Evolutionary conservation across 1,140 invertebrate species (phyloP).

Genomic region (Monochamus saltuarius): DNA sequence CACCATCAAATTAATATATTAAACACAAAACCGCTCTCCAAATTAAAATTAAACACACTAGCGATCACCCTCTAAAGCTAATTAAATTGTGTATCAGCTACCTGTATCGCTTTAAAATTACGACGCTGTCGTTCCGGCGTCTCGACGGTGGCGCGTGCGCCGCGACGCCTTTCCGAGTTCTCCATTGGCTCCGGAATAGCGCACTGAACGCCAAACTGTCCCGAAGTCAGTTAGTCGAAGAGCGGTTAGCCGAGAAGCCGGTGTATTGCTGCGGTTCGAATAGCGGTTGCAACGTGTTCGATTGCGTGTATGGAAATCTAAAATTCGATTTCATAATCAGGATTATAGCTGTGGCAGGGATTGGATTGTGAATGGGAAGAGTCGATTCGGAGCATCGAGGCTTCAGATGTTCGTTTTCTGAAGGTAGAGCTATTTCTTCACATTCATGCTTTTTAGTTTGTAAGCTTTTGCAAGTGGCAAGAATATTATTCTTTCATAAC

Average conservation of each 20-base stretch:
- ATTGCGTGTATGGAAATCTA: too few relatives aligned
- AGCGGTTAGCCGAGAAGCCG: background rate
- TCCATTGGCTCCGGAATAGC: background rate
- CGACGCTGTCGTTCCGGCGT: constrained; percentile 9
- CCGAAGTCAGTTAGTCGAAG: constrained; percentile 3
- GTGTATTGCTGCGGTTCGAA: background rate
- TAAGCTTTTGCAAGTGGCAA: too few relatives aligned
- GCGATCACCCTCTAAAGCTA: constrained; percentile 1
- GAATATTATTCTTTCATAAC: too few relatives aligned
- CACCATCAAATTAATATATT: too few relatives aligned
- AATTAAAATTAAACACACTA: constrained; percentile 3
- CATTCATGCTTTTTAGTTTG: too few relatives aligned
- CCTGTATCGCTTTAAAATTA: constrained; percentile 13
- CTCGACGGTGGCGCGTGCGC: background rate
- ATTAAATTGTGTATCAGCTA: constrained; percentile 15
- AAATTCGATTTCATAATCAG: too few relatives aligned
- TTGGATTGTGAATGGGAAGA: too few relatives aligned
- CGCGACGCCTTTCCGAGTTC: constrained; percentile 1
- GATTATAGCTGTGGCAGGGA: too few relatives aligned
- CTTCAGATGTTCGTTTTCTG: too few relatives aligned
- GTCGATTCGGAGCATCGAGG: too few relatives aligned
- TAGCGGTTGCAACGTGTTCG: background rate
- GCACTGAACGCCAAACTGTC: background rate
- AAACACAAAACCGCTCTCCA: background rate
- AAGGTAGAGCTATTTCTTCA: too few relatives aligned